Conservation (phyloP, 2,888 invertebrate genomes). For the Agrenia bidenticulata region DNA sequence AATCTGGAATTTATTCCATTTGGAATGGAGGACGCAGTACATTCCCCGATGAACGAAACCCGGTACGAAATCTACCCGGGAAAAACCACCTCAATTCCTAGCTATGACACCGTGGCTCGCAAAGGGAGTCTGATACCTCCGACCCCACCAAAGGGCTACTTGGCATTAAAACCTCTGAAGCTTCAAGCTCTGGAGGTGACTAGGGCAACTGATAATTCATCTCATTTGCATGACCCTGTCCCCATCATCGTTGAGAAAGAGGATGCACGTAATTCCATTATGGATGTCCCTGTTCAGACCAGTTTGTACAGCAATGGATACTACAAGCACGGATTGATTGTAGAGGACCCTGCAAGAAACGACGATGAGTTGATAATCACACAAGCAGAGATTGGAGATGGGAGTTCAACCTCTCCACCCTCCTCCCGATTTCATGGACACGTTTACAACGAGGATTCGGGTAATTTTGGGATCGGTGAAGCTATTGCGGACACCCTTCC, state of each 20-base stretch:
- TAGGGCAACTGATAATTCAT: conserved; percentile 12
- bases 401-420: not conserved
- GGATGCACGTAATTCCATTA: conserved; percentile 31
- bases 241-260: conserved; percentile 32
- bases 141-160: conserved; percentile 18
- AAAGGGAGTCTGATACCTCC: conserved; percentile 40
- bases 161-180: conserved; percentile 22
- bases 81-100: not conserved
- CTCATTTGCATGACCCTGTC: not conserved
- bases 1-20: conserved; percentile 71
- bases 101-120: conserved; percentile 19
- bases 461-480: conserved; percentile 13
- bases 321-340: conserved; percentile 38
- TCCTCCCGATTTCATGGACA: too few species aligned
- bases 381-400: conserved; percentile 23
- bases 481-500: not conserved
- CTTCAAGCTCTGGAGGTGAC: conserved; percentile 22
- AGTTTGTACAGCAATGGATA: conserved; percentile 50
- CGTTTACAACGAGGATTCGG: too few species aligned
- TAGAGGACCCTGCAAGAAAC: conserved; percentile 15
- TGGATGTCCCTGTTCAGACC: conserved; percentile 44
- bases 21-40: conserved; percentile 78
- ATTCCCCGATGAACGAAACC: conserved; percentile 36
- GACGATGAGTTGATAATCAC: conserved; percentile 26
- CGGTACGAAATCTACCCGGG: conserved; percentile 22